Evolutionary conservation across 2,888 invertebrate species (phyloP), one percentile per base, ranked within the genome.

Genomic region (Mythimna impura): DNA sequence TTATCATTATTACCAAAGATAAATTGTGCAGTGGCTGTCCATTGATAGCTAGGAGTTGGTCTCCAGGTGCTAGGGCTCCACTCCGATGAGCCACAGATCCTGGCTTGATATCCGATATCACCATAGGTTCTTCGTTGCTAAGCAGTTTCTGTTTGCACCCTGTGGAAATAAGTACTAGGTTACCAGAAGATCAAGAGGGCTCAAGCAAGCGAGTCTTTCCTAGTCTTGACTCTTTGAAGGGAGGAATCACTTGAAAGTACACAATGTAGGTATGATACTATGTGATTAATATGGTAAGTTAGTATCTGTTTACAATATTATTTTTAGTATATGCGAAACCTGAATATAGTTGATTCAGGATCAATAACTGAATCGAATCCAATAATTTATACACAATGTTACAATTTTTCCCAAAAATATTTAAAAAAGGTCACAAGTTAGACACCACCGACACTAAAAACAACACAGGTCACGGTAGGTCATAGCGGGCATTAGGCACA

Each of bases 1-100:
- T 20, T 14, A 14, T 14, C 1, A 1, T 61, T 79, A 83, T 91
- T 91, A 98, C 98, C 86, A 98, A 90, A 30, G 97, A 97, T 80
- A 97, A 96, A 83, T 97, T 97, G 84, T 98, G 98, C 79, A 98
- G 94, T 0, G 98, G 97, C 87, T 98, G 97, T 83, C 98, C 98
- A 91, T 99, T 99, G 72, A 99, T 98, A 0, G 99, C 98, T 20
- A 99, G 93, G 0, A 99, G 96, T 75, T 98, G 97, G 90, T 99
- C 99, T 1, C 99, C 99, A 0, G 98, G 97, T 30, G 98, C 97
- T 55, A 99, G 94, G 1, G 98, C 98, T 3, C 99, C 99, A 36
- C 98, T 98, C 61, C 99, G 96, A 94, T 99, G 98, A 0, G 99
- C 99, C 0, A 98, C 97, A 54, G 99, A 99, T 14, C 99, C 99